phyloP scores from a whole-genome alignment of 2,888 invertebrate genomes.

The Caenorhabditis sp. region DNA sequence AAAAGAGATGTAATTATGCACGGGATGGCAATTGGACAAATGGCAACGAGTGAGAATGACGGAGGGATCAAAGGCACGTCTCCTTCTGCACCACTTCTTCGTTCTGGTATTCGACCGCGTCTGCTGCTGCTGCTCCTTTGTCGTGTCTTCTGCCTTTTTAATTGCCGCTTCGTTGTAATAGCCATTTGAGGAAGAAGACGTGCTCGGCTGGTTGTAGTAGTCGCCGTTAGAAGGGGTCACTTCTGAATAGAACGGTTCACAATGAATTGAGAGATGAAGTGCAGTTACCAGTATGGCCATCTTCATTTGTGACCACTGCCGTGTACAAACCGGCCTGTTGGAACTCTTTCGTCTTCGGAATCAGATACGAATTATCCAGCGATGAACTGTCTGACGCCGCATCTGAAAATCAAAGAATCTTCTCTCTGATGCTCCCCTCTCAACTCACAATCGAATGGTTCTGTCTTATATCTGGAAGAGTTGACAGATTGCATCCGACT shows the following conservation, averaged over 20 bases:
- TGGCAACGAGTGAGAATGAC: background rate
- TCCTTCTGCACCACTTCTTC: slow-evolving; percentile 26
- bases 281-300: slow-evolving; percentile 59
- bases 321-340: slow-evolving; percentile 60
- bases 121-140: background rate
- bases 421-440: background rate
- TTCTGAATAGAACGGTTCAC: slow-evolving; percentile 25
- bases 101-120: slow-evolving; percentile 10
- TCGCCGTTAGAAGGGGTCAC: slow-evolving; percentile 31
- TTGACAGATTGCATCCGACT: slow-evolving; percentile 60
- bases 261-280: too few relatives aligned
- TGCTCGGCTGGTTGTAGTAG: slow-evolving; percentile 47
- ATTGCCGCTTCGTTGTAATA: slow-evolving; percentile 49
- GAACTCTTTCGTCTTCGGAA: slow-evolving; percentile 55
- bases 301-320: slow-evolving; percentile 62
- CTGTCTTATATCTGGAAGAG: slow-evolving; percentile 69
- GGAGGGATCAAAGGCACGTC: slow-evolving; percentile 18
- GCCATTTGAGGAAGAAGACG: slow-evolving; percentile 3
- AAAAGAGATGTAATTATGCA: slow-evolving; percentile 5
- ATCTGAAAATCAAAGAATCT: slow-evolving; percentile 4
- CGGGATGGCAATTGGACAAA: background rate
- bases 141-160: background rate
- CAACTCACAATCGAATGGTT: slow-evolving; percentile 63
- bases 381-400: too few relatives aligned
- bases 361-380: slow-evolving; percentile 53